A percentile compares a stretch with the other conserved stretches of the same genome.
These are phyloP conservation scores for Phyllostomus hastatus DNA, from an alignment of 2,113 vertebrate species.

Conservation along the genomic window DNA sequence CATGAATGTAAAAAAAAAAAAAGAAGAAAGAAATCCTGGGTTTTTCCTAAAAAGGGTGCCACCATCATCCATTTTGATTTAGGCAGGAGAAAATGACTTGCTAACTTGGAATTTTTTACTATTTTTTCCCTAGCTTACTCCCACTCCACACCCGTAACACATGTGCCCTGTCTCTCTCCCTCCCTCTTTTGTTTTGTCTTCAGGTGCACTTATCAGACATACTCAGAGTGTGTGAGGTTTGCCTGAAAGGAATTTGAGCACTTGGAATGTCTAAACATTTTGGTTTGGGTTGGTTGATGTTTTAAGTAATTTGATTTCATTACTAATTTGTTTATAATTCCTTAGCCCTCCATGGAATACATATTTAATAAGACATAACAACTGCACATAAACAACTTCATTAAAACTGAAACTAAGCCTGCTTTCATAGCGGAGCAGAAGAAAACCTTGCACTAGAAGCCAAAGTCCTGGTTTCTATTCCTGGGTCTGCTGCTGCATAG, in stretches of 20 bases:
- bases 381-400: background rate
- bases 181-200: background rate
- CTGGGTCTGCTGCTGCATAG: background rate
- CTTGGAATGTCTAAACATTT: background rate
- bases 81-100: background rate
- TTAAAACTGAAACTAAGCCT: background rate
- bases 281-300: background rate
- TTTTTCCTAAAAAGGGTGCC: background rate
- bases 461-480: background rate
- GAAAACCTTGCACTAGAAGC: background rate
- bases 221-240: background rate
- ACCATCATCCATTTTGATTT: background rate
- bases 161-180: background rate
- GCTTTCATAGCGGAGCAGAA: background rate
- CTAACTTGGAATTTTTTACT: background rate
- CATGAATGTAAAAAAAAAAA: background rate
- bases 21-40: background rate
- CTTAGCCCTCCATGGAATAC: background rate
- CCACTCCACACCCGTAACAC: too few relatives aligned
- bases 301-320: constrained; percentile 12
- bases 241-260: background rate
- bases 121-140: background rate
- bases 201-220: background rate
- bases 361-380: background rate
- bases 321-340: constrained; percentile 23